A percentile compares a stretch with the other conserved stretches of the same genome.
phyloP scores from a whole-genome alignment of 2,797 vertebrate genomes.

The Erpetoichthys calabaricus region DNA sequence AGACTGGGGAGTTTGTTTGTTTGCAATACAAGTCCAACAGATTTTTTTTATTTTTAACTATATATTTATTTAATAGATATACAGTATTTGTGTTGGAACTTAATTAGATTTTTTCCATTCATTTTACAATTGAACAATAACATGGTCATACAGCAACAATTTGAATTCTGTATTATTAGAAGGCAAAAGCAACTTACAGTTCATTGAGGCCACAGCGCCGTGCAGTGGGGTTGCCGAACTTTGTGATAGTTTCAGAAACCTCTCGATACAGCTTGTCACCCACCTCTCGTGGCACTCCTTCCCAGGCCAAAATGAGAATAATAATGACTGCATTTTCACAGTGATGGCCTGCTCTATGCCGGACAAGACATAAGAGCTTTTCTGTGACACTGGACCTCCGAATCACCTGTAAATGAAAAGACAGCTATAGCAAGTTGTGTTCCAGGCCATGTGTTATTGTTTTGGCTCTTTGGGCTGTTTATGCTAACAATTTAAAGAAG shows the following conservation, averaged over 20 bases:
- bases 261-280: conserved; percentile 86
- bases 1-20: too few relatives aligned
- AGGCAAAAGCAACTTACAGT: conserved; percentile 55
- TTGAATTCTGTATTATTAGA: too few relatives aligned
- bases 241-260: conserved; percentile 72
- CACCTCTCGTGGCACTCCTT: conserved; percentile 71
- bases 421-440: not conserved
- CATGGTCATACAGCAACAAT: too few relatives aligned
- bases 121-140: too few relatives aligned
- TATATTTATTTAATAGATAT: too few relatives aligned
- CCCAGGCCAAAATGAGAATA: conserved; percentile 92
- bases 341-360: conserved; percentile 82
- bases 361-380: conserved; percentile 85
- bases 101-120: too few relatives aligned
- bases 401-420: conserved; percentile 61
- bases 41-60: too few relatives aligned
- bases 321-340: conserved; percentile 85
- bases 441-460: too few relatives aligned
- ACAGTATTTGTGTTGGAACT: too few relatives aligned
- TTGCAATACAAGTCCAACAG: too few relatives aligned
- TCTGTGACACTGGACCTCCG: conserved; percentile 72
- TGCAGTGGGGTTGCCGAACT: conserved; percentile 85
- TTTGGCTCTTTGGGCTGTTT: too few relatives aligned
- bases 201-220: conserved; percentile 93
- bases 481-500: too few relatives aligned